A percentile compares a stretch with the other conserved stretches of the same genome.
Evolutionary conservation across 2,113 vertebrate species (phyloP).

Genomic region (Sigmodon hispidus): DNA sequence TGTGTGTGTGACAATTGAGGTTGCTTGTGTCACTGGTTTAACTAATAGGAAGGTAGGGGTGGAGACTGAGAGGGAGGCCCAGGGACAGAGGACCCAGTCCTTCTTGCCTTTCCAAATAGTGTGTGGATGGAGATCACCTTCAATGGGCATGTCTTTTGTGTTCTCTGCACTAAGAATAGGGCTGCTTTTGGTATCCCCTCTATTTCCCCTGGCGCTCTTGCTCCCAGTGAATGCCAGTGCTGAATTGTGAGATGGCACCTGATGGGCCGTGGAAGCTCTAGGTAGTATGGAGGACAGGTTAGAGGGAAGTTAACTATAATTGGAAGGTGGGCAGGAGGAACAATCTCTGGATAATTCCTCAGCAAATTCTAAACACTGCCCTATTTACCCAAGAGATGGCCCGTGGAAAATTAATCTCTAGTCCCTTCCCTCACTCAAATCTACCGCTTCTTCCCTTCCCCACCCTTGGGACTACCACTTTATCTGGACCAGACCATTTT

Average conservation of each 20-base stretch:
- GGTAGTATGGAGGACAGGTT: constrained; percentile 8
- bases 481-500: not conserved
- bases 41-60: not conserved
- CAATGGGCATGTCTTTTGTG: not conserved
- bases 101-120: constrained; percentile 23
- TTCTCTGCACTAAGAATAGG: not conserved
- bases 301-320: not conserved
- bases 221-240: not conserved
- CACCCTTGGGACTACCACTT: not conserved
- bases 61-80: constrained; percentile 4
- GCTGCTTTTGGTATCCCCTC: not conserved
- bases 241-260: not conserved
- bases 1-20: not conserved
- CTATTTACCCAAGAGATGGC: constrained; percentile 35
- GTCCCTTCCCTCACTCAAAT: not conserved
- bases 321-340: not conserved
- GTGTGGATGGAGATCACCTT: not conserved
- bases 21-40: not conserved
- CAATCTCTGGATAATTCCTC: not conserved
- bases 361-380: constrained; percentile 38
- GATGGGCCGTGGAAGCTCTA: not conserved
- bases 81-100: constrained; percentile 30
- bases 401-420: not conserved
- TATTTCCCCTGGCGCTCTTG: not conserved
- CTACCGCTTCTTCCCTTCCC: not conserved